Base-by-base conservation (phyloP, 2,888 invertebrate species). In the Eupsilia transversa region DNA sequence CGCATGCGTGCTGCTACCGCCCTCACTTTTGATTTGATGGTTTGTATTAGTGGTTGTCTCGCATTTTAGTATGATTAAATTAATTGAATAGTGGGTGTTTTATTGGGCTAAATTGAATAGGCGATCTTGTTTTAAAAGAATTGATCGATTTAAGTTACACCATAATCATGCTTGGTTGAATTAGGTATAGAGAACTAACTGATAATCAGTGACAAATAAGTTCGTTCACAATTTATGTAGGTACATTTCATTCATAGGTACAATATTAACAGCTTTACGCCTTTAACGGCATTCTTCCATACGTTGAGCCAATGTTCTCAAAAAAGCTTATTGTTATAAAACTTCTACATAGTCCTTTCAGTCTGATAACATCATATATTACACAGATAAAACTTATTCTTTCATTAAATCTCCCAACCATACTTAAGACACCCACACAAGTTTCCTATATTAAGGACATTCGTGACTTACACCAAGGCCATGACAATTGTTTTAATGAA, bases 391-490 rank as follows among this genome's bases (percentile, higher is more conserved):
- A 59, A 59, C 23, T 65, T 30, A 60, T 60, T 66, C 20, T 70
- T n/a, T 79, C 35, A 82, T 80, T 74, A 77, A 46, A 49, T 14
- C 57, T 69, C 60, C 66, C n/a, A 63, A 70, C 60, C 57, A 63
- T 79, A 70, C 49, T 67, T 74, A 73, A 41, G 52, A 77, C 60
- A 74, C 74, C 66, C 30, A 68, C 74, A 76, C 17, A 68, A 60
- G 72, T 74, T 76, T 77, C 41, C 64, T 71, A 68, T 52, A 86
- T 77, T 87, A 87, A 83, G 87, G 80, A 80, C 87, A 86, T 80
- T 88, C 90, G 91, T 91, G 91, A 90, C 92, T 92, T 77, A 68
- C 89, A 80, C 87, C 93, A 94, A 94, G 94, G 94, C 87, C 88
- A 89, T 89, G 91, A 91, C 93, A 92, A 90, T 89, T 86, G 89